Percentiles rank a stretch among this genome's conserved stretches.
Conservation (phyloP, 2,113 vertebrate species). For the Chaenogobius annularis region DNA sequence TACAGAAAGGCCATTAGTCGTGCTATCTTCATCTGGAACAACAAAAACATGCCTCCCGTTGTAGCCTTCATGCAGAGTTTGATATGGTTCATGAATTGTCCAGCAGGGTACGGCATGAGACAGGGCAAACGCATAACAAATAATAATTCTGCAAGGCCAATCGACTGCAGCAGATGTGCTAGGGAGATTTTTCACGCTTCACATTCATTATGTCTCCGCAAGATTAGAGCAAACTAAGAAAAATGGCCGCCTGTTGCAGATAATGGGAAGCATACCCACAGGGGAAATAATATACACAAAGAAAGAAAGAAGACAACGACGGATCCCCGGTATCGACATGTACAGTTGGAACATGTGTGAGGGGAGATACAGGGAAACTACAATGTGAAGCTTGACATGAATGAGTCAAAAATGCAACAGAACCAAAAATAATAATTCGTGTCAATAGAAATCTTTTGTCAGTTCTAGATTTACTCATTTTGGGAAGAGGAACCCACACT, state of each 20-base stretch:
- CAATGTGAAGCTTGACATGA: conserved; percentile 53
- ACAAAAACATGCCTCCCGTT: not conserved
- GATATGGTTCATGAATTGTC: conserved; percentile 14
- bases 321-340: conserved; percentile 44
- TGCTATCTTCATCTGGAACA: conserved; percentile 3
- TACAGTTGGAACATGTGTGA: conserved; percentile 45
- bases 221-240: conserved; percentile 45
- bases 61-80: not conserved
- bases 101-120: not conserved
- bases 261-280: conserved; percentile 36
- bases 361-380: conserved; percentile 34
- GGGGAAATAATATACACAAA: conserved; percentile 35
- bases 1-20: not conserved
- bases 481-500: too few relatives aligned
- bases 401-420: conserved; percentile 15
- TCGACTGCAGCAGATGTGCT: conserved; percentile 56
- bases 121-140: conserved; percentile 10
- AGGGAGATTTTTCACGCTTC: conserved; percentile 25
- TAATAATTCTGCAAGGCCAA: conserved; percentile 33
- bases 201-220: conserved; percentile 51
- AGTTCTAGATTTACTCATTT: too few relatives aligned
- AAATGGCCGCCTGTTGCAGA: conserved; percentile 48
- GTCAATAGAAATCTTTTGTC: too few relatives aligned
- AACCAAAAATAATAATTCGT: too few relatives aligned
- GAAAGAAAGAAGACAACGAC: conserved; percentile 39